These are phyloP conservation scores for Boulengeromyrus knoepffleri DNA, from an alignment of 2,113 vertebrate genomes.

Conservation along the genomic window DNA sequence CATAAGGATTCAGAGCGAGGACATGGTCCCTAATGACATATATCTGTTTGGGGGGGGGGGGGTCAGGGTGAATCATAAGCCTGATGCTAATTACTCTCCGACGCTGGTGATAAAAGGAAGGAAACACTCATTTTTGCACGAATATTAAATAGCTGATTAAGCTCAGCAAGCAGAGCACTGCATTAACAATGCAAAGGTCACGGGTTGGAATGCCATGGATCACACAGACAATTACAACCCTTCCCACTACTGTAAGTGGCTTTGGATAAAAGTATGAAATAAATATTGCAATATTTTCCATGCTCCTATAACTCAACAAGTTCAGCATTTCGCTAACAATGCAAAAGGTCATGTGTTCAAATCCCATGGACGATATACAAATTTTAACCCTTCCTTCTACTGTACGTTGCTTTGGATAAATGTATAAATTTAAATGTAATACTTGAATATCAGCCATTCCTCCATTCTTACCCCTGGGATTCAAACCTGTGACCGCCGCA, in stretches of 20 bases:
- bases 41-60: not conserved
- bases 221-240: too few relatives aligned
- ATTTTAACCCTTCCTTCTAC: not conserved
- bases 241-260: too few relatives aligned
- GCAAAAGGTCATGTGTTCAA: not conserved
- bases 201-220: too few relatives aligned
- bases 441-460: not conserved
- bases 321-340: too few relatives aligned
- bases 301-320: too few relatives aligned
- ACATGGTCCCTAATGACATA: not conserved
- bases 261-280: too few relatives aligned
- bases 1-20: not conserved
- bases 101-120: not conserved
- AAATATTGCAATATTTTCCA: too few relatives aligned
- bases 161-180: not conserved
- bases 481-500: not conserved
- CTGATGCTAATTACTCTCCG: not conserved
- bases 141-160: not conserved
- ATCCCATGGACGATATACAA: not conserved
- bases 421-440: not conserved
- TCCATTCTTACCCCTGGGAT: not conserved
- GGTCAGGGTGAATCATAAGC: not conserved
- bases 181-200: not conserved
- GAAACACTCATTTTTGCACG: not conserved
- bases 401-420: not conserved